Conservation (phyloP, 2,888 invertebrate species). For the Nomada lathburiana region DNA sequence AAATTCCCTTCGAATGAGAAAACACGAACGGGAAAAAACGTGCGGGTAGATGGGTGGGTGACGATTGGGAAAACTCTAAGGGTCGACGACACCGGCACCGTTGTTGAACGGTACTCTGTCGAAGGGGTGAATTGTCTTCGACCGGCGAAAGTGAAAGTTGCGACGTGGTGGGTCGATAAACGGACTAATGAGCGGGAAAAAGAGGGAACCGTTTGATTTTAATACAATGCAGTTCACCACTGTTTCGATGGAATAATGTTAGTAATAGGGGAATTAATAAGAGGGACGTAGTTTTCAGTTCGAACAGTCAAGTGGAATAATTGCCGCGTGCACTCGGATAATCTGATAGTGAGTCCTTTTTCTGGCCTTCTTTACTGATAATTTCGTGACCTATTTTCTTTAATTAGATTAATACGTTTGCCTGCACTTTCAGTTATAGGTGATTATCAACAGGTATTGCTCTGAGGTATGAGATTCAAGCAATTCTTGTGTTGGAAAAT, state of each 20-base stretch:
- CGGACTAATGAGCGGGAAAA: slow-evolving; percentile 26
- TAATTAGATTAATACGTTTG: neutral
- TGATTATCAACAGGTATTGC: neutral
- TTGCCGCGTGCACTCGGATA: neutral
- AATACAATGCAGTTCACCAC: neutral
- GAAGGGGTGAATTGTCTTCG: slow-evolving; percentile 58
- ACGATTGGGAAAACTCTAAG: slow-evolving; percentile 11
- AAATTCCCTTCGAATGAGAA: slow-evolving; percentile 5
- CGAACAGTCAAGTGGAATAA: neutral
- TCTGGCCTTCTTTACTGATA: neutral
- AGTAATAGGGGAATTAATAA: neutral
- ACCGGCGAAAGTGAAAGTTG: slow-evolving; percentile 56
- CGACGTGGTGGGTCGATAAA: slow-evolving; percentile 38
- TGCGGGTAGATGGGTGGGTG: neutral
- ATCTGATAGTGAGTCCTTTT: neutral
- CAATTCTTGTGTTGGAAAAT: no score
- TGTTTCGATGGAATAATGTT: neutral
- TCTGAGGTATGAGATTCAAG: no score
- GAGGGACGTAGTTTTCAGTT: neutral
- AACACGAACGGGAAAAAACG: neutral
- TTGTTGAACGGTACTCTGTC: slow-evolving; percentile 48
- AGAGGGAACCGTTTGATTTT: slow-evolving; percentile 11
- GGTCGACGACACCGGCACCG: slow-evolving; percentile 48
- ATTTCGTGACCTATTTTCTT: neutral
- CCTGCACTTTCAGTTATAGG: neutral